Conservation (phyloP, 2,888 invertebrate genomes). For the Fragum whitleyi region DNA sequence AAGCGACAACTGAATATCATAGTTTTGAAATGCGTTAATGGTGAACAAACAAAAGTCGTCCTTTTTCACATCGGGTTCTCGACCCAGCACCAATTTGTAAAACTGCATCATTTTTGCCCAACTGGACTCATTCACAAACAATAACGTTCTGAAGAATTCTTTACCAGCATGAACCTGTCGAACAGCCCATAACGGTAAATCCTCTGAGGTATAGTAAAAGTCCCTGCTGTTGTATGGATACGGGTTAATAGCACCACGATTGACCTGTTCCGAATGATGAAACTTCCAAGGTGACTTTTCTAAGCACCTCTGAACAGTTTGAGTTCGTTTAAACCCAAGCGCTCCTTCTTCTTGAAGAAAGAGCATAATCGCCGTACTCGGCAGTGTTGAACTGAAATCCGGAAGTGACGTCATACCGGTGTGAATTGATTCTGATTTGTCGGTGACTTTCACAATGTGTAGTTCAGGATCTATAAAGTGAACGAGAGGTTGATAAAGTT, state of each 20-base stretch:
- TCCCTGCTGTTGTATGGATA: slow-evolving; percentile 78
- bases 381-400: slow-evolving; percentile 57
- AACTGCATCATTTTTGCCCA: slow-evolving; percentile 80
- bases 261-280: slow-evolving; percentile 79
- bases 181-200: slow-evolving; percentile 80
- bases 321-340: slow-evolving; percentile 71
- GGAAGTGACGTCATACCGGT: slow-evolving; percentile 51
- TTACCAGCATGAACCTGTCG: slow-evolving; percentile 82
- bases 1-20: slow-evolving; percentile 79
- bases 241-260: slow-evolving; percentile 71
- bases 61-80: slow-evolving; percentile 75
- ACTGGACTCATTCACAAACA: slow-evolving; percentile 75
- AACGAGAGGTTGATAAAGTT: slow-evolving; percentile 74
- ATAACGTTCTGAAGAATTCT: slow-evolving; percentile 77
- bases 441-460: slow-evolving; percentile 74
- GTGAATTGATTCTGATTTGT: slow-evolving; percentile 55
- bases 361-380: slow-evolving; percentile 74
- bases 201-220: slow-evolving; percentile 77
- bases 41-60: slow-evolving; percentile 81
- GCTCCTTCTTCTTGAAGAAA: slow-evolving; percentile 76
- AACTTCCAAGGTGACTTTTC: slow-evolving; percentile 78
- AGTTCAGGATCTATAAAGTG: slow-evolving; percentile 76
- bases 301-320: slow-evolving; percentile 71
- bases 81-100: slow-evolving; percentile 76
- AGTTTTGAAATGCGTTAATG: slow-evolving; percentile 72